These are phyloP conservation scores for Pseudococcus longispinus DNA, from an alignment of 2,888 invertebrate genomes.

Conservation along the genomic window DNA sequence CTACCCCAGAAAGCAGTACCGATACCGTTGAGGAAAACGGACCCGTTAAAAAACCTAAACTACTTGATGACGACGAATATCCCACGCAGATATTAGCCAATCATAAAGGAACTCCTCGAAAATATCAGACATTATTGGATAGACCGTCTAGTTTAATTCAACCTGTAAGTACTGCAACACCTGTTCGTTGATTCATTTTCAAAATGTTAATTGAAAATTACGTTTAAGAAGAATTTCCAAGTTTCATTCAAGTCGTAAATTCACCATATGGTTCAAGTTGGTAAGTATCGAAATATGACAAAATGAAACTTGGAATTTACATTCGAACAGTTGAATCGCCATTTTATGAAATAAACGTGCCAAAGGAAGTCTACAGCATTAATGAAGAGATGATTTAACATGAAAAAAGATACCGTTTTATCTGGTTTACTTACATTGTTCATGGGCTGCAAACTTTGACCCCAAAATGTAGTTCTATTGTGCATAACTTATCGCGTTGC, in stretches of 20 bases:
- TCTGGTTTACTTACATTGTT: too few species aligned
- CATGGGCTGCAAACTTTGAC: too few species aligned
- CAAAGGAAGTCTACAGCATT: too few species aligned
- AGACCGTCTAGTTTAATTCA: constrained; percentile 50
- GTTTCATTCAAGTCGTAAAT: background rate
- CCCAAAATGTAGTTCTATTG: too few species aligned
- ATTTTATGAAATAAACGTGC: too few species aligned
- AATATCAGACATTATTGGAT: constrained; percentile 48
- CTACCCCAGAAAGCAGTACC: background rate
- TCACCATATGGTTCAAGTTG: background rate
- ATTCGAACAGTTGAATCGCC: too few species aligned
- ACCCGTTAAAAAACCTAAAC: constrained; percentile 45
- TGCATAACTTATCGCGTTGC: too few species aligned
- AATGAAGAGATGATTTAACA: too few species aligned
- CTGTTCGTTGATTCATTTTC: background rate
- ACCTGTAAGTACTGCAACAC: constrained; percentile 29
- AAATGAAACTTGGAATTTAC: too few species aligned
- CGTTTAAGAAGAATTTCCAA: background rate
- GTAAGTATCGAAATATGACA: background rate
- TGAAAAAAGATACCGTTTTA: too few species aligned
- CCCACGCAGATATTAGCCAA: constrained; percentile 50
- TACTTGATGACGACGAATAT: constrained; percentile 46
- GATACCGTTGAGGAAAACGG: constrained; percentile 44
- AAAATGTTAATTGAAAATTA: background rate
- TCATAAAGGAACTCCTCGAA: constrained; percentile 51